These are phyloP conservation scores for Lordiphosa clarofinis DNA, from an alignment of 1,140 invertebrate species.

Conservation along the genomic window DNA sequence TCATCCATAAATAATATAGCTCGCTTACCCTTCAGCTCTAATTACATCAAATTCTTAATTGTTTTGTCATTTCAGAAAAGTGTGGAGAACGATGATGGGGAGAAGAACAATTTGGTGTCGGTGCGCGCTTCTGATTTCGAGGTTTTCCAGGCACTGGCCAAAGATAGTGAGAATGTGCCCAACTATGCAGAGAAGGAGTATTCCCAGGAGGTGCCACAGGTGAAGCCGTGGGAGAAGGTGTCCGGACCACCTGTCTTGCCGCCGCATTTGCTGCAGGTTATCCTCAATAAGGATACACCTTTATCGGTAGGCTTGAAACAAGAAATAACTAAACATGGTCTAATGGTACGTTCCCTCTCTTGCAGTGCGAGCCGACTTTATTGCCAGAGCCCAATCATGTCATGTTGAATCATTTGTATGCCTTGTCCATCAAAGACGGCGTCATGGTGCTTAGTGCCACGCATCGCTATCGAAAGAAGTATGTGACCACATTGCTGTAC, in stretches of 20 bases:
- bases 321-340: too few relatives aligned
- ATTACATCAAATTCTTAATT: constrained; percentile 33
- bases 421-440: constrained; percentile 99
- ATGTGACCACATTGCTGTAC: constrained; percentile 99
- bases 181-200: constrained; percentile 90
- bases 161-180: constrained; percentile 90
- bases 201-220: constrained; percentile 92
- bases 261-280: constrained; percentile 98
- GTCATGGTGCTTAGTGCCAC: constrained; percentile 99
- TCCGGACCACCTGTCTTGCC: constrained; percentile 97
- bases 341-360: constrained; percentile 47
- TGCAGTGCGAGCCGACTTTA: constrained; percentile 97
- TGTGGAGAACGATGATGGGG: constrained; percentile 91
- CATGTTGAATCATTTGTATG: constrained; percentile 99
- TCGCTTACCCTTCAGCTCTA: background rate
- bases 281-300: constrained; percentile 98
- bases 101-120: constrained; percentile 94
- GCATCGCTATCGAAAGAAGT: constrained; percentile 98
- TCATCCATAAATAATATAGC: background rate
- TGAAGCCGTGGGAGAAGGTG: constrained; percentile 94
- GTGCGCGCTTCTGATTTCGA: constrained; percentile 98
- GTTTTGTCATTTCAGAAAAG: constrained; percentile 85
- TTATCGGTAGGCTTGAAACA: constrained; percentile 81
- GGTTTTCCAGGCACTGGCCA: constrained; percentile 97
- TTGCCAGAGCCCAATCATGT: constrained; percentile 99